Base-by-base conservation (phyloP, 2,113 vertebrate species). In the Leptobrachium ailaonicum region DNA sequence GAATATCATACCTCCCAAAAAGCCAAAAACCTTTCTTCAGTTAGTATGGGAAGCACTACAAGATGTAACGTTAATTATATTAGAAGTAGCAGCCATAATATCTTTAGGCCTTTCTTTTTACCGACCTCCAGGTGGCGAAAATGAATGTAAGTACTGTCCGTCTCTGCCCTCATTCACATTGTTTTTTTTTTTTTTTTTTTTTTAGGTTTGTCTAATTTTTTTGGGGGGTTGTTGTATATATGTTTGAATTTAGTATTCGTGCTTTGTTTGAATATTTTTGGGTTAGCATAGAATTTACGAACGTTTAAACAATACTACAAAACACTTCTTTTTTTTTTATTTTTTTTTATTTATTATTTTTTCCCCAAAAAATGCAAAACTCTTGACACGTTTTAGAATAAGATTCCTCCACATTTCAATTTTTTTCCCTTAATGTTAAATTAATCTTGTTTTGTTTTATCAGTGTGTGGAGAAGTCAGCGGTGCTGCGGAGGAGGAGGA, bases 61-160 rank as follows among this genome's bases (percentile, higher is more conserved):
- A 90, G 98, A 99, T 20, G 98, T 99, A 91, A 99, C 98, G 62
- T 93, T 99, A 92, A 99, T 99, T 92, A 98, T 99, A 89, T 93
- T 99, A 90, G 98, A 99, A 96, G 95, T 99, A 91, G 98, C 98
- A 96, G 98, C 98, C 70, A 92, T 99, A 96, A 93, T 98, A 91
- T 99, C 97, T 85, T 91, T 99, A 96, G 97, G 96, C 93, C 98
- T 99, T 97, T 98, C 98, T 95, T 98, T 98, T 96, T 99, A 98
- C 93, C 94, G 85, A 86, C 97, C 98, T 93, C 96, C 96, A 84
- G 96, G 95, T 90, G 92, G 94, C 80, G 87, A 95, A 77, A 92
- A 92, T 92, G 89, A 92, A 83, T 20, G 98, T 98, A 93, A 98
- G 95, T 89, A 80, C 68, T 64, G 14, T 1, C 4, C 13, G 42